A percentile compares a stretch with the other conserved stretches of the same genome.
These are phyloP conservation scores for Camelus bactrianus DNA, from an alignment of 2,113 vertebrate species.

Conservation along the genomic window DNA sequence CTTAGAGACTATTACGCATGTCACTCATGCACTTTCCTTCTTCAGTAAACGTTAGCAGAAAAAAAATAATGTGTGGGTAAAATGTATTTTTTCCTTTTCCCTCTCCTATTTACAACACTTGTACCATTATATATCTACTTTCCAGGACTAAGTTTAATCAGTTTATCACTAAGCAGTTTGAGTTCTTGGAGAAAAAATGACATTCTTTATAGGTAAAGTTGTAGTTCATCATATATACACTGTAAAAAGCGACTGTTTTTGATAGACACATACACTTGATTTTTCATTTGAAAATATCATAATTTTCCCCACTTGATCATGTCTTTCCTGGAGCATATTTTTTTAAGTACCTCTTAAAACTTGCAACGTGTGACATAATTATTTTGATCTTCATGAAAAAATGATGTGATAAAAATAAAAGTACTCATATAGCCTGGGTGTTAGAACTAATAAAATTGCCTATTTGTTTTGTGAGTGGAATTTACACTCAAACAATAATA, in stretches of 20 bases:
- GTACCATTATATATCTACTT: neutral
- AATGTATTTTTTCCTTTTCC: neutral
- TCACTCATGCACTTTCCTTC: neutral
- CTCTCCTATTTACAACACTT: neutral
- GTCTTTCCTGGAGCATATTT: neutral
- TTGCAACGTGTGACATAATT: neutral
- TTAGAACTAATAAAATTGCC: neutral
- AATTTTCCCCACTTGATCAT: neutral
- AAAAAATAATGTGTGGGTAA: neutral
- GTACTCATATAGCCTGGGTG: neutral
- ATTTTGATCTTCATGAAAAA: slow-evolving; percentile 51
- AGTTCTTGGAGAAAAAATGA: neutral
- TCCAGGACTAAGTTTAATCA: neutral
- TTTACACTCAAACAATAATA: neutral
- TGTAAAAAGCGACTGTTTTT: neutral
- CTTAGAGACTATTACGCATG: neutral
- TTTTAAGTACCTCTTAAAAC: slow-evolving; percentile 47
- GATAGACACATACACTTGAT: neutral
- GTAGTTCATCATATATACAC: neutral
- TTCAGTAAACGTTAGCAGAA: neutral
- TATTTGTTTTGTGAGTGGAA: neutral
- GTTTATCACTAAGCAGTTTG: neutral
- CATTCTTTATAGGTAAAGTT: neutral
- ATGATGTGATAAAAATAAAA: slow-evolving; percentile 12
- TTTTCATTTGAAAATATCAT: slow-evolving; percentile 36